Percentiles rank a stretch among this genome's conserved stretches.
Conservation (phyloP, 1,140 invertebrate species). For the Solenopsis invicta region DNA sequence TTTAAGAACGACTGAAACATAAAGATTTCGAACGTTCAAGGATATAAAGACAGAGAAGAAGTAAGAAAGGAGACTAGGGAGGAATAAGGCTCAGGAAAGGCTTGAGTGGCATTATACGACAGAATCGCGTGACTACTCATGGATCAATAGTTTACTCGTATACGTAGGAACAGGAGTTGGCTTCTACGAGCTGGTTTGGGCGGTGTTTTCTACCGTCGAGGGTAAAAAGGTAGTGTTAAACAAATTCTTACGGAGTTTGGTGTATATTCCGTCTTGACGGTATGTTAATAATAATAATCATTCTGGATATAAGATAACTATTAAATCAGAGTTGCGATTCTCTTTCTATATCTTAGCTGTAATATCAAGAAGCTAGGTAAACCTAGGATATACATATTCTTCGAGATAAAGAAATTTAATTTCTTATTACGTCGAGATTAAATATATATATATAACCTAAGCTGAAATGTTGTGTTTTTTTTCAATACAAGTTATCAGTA, state of each 20-base stretch:
- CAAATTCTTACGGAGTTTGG: conserved; percentile 29
- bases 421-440: neutral
- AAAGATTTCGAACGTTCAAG: conserved; percentile 50
- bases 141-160: conserved; percentile 85
- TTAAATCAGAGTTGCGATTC: neutral
- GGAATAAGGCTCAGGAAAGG: conserved; percentile 81
- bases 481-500: neutral
- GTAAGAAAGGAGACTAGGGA: conserved; percentile 58
- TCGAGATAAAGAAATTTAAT: neutral
- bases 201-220: conserved; percentile 58
- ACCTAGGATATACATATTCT: neutral
- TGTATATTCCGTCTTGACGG: neutral
- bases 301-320: neutral
- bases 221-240: conserved; percentile 54
- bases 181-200: conserved; percentile 69
- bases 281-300: conserved; percentile 47
- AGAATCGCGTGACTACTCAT: conserved; percentile 86
- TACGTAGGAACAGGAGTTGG: conserved; percentile 70
- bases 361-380: neutral
- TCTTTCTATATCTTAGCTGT: neutral
- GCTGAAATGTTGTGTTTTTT: neutral
- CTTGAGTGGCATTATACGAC: conserved; percentile 86
- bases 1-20: conserved; percentile 35
- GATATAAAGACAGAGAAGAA: conserved; percentile 23
- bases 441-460: neutral